A percentile compares a stretch with the other conserved stretches of the same genome.
These are phyloP conservation scores for Sitophilus oryzae DNA, from an alignment of 1,140 invertebrate genomes.

Conservation along the genomic window DNA sequence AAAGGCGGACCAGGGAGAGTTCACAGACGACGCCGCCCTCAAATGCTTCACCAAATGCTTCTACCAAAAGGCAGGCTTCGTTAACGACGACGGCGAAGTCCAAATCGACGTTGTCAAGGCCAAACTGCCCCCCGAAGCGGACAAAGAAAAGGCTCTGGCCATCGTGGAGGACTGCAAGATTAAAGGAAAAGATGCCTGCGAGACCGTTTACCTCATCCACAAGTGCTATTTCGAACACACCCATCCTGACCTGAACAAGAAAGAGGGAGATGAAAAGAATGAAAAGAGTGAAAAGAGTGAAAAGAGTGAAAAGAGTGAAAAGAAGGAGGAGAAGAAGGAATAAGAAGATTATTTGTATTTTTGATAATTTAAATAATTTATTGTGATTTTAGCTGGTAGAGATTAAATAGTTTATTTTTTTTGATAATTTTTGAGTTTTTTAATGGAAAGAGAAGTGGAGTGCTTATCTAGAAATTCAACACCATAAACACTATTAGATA, in stretches of 20 bases:
- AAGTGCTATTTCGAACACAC: constrained; percentile 47
- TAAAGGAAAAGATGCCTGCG: constrained; percentile 45
- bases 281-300: too few relatives aligned
- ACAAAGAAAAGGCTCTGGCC: constrained; percentile 32
- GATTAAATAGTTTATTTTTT: too few relatives aligned
- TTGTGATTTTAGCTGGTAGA: too few relatives aligned
- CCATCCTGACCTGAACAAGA: constrained; percentile 6
- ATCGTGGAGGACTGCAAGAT: constrained; percentile 44
- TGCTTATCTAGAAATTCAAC: too few relatives aligned
- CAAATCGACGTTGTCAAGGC: constrained; percentile 38
- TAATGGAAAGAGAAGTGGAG: too few relatives aligned
- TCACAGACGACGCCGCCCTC: constrained; percentile 34
- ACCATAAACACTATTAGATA: too few relatives aligned
- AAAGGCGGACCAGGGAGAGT: constrained; percentile 39
- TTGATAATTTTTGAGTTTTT: too few relatives aligned
- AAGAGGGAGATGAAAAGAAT: background rate
- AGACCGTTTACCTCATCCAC: constrained; percentile 47
- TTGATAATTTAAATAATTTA: too few relatives aligned
- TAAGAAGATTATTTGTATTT: too few relatives aligned
- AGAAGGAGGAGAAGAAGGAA: too few relatives aligned
- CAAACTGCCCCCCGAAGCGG: constrained; percentile 34
- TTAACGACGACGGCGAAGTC: constrained; percentile 37
- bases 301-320: too few relatives aligned
- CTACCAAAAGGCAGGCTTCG: constrained; percentile 37
- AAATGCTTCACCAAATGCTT: constrained; percentile 41